Evolutionary conservation across 2,113 vertebrate species (phyloP), one percentile per base, ranked within the genome.

Genomic region (Cyanistes caeruleus): DNA sequence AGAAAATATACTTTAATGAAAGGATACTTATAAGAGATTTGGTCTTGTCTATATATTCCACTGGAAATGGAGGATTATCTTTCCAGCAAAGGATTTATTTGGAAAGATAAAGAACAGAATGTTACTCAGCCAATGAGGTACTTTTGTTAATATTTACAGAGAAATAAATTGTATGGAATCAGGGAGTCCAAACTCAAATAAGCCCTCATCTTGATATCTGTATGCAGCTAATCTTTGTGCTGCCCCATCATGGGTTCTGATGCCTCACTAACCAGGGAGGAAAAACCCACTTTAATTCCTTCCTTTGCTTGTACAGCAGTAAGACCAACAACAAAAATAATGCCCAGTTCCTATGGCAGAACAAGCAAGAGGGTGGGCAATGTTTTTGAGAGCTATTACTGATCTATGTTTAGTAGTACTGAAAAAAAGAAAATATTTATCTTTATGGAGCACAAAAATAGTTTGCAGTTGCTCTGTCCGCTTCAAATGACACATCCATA

Each of bases 11-110:
- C 49, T 84, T 94, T 58, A 75, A 53, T 41, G 13, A 68, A 13
- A 89, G 25, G 24, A 68, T 59, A 49, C 39, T 70, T 49, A n/a
- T 14, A 89, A 56, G 46, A 84, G 65, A 91, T 88, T 91, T 87
- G 30, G 84, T 85, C 70, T 85, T 79, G 72, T 70, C 53, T 90
- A 81, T 72, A 81, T 84, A 93, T 88, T 94, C 90, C 60, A 55
- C 33, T 85, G 67, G 53, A 85, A 62, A 77, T 69, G 51, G 43
- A 88, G 23, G 55, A 90, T 96, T 94, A 55, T 74, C 84, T 77
- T 87, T 80, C 59, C 63, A 86, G 48, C 27, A 74, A 77, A 86
- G 72, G 3, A 80, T 95, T 95, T 91, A 91, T 95, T 96, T 93
- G 73, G 48, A 88, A 41, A 94, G 52, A 81, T 52, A 67, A 91